Evolutionary conservation across 2,113 vertebrate genomes (phyloP), one percentile per base, ranked within the genome.

Genomic region (Orycteropus afer): DNA sequence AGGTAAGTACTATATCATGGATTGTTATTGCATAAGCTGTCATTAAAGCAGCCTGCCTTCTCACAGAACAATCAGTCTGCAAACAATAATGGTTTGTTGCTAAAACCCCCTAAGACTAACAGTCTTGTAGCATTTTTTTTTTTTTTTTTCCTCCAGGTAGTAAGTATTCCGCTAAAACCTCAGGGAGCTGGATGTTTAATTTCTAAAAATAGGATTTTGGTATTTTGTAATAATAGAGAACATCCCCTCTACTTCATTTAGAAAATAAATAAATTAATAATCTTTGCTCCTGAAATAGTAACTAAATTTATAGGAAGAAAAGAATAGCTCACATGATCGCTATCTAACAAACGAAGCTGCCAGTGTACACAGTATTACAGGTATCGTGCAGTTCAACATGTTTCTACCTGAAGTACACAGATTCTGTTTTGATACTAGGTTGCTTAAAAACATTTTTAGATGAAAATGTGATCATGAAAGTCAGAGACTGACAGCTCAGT

Each of bases 21-120:
- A 98, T 97, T 98, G 96, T 96, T 98, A 97, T 98, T 98, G 98
- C 98, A 98, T 98, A 98, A 98, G 98, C 97, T 98, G 98, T 98
- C 98, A 98, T 98, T 98, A 98, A 98, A 71, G 94, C 71, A 97
- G 91, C 97, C 97, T 97, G 93, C 95, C 97, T 98, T 98, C 97
- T 98, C 97, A 97, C 94, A 97, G 97, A 98, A 98, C 96, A 98
- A 97, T 98, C 97, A 96, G 95, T 96, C 96, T 97, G 98, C 97
- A 97, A 97, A 98, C 97, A 98, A 97, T 96, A 97, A 98, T 98
- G 97, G 96, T 93, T 98, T 97, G 98, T 98, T 98, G 96, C 96
- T 98, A 98, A 98, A 97, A 77, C 92, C 89, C 97, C 95, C 86
- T 90, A 91, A 98, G 95, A 97, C 82, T 97, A 87, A 90, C 97